A percentile compares a stretch with the other conserved stretches of the same genome.
Conservation (phyloP, 2,113 vertebrate genomes). For the Chloropsis cyanopogon region DNA sequence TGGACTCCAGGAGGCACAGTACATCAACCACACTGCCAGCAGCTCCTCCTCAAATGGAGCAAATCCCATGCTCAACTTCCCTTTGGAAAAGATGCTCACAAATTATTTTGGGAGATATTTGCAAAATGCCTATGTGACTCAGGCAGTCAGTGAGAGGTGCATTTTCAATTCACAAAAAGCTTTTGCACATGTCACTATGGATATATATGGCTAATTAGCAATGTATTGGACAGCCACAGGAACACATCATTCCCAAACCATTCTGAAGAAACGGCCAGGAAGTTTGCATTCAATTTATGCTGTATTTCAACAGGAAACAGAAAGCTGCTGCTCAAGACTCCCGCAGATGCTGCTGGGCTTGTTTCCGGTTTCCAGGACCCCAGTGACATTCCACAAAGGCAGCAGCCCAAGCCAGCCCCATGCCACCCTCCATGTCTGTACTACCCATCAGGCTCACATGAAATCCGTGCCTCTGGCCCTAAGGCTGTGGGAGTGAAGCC, state of each 20-base stretch:
- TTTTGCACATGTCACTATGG: neutral
- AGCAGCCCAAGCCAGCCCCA: neutral
- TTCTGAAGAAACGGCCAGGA: neutral
- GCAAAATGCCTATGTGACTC: neutral
- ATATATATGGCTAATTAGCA: neutral
- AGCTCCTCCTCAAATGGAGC: neutral
- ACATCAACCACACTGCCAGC: neutral
- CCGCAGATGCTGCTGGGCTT: neutral
- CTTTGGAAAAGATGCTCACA: neutral
- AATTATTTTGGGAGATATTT: neutral
- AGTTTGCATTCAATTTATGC: neutral
- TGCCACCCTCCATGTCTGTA: neutral
- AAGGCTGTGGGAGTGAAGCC: neutral
- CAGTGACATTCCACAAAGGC: neutral
- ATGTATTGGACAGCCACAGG: neutral
- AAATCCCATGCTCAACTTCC: neutral
- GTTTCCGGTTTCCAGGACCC: fast-evolving
- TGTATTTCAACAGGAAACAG: neutral
- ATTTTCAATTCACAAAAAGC: neutral
- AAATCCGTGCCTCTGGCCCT: neutral
- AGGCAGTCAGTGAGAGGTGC: neutral
- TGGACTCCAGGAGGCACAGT: neutral
- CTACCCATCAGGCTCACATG: fast-evolving
- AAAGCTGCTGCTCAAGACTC: neutral
- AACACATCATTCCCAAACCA: neutral